These are phyloP conservation scores for Protobothrops flavoviridis DNA, from an alignment of 2,113 vertebrate species.

Conservation along the genomic window DNA sequence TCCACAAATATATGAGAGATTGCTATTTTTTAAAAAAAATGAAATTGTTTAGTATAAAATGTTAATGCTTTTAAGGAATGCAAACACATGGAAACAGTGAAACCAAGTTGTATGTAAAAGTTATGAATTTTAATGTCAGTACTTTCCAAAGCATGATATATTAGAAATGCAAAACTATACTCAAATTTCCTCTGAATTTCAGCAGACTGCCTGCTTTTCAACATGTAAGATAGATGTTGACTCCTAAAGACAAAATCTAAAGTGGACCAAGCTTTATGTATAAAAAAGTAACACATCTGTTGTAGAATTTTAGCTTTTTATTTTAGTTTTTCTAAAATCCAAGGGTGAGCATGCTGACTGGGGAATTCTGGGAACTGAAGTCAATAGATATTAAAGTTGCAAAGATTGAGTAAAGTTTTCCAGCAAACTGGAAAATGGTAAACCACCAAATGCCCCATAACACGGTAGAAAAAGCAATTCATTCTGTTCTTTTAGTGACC, in stretches of 20 bases:
- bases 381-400: neutral
- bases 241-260: neutral
- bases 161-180: neutral
- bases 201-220: neutral
- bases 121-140: neutral
- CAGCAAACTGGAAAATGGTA: neutral
- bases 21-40: neutral
- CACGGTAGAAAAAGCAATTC: neutral
- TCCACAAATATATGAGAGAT: neutral
- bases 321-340: constrained; percentile 24
- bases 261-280: neutral
- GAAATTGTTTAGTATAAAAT: neutral
- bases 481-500: neutral
- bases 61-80: neutral
- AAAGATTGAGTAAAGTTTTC: neutral
- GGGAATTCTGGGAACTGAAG: neutral
- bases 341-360: neutral
- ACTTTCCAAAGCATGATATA: neutral
- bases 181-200: neutral
- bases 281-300: constrained; percentile 9
- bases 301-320: constrained; percentile 3
- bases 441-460: neutral
- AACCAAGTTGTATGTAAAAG: neutral
- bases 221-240: neutral
- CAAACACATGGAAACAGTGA: neutral